Base-by-base conservation (phyloP, 2,888 invertebrate genomes). In the Coelopa pilipes region DNA sequence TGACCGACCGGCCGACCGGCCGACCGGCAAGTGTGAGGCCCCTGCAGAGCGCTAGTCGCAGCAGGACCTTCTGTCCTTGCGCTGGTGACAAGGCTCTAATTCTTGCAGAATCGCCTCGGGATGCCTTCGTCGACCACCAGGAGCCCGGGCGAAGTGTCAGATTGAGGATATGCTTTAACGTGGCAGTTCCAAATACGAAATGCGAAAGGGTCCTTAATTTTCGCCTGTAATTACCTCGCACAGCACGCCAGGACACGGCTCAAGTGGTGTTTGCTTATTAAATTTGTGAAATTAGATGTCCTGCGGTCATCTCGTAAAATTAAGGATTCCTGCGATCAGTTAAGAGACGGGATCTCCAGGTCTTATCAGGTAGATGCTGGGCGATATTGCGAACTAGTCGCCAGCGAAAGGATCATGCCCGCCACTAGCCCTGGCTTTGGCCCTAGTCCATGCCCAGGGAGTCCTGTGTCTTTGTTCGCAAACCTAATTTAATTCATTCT, bases 231-330 rank as follows among this genome's bases (percentile, higher is more conserved):
- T 53, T 53, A 53, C 53, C n/a, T 53, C 3, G 53, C 53, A n/a
- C 53, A 53, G 53, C 53, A 53, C 13, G 53, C 13, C 34, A 34
- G 53, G 53, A 15, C n/a, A n/a, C 13, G n/a, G 15, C 53, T 53
- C 53, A 53, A 53, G 53, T 53, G n/a, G 53, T 53, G 53, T 63
- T 70, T 70, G 53, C 70, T 63, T 47, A 65, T 45, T 65, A 53
- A 46, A 71, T 71, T 63, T 65, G 53, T 71, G 46, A 71, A 71
- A 65, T 47, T 53, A 71, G 71, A 65, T 24, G 60, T 71, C 65
- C 63, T 55, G 55, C 55, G 46, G 65, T 55, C 49, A 70, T 59
- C 49, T 49, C 60, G 45, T 49, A 59, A 46, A 19, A 70, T 59
- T 34, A 24, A 70, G 49, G 70, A 49, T 15, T 21, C 55, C 15